These are phyloP conservation scores for Tenthredo mesomela DNA, from an alignment of 2,888 invertebrate species.

Conservation along the genomic window DNA sequence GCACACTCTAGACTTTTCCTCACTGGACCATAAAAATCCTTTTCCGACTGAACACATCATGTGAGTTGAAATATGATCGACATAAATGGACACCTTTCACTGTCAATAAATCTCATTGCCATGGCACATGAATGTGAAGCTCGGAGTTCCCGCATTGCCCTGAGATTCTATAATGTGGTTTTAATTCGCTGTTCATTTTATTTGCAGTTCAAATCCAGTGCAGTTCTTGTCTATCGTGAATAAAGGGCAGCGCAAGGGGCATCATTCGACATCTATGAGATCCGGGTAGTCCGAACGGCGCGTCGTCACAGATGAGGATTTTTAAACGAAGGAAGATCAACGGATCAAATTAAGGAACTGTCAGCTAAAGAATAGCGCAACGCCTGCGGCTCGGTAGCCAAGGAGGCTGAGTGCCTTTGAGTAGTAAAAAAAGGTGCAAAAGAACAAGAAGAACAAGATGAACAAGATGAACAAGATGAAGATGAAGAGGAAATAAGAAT, in stretches of 20 bases:
- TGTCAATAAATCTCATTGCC: background rate
- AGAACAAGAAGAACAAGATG: conserved; percentile 6
- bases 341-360: conserved; percentile 54
- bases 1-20: background rate
- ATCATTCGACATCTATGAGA: background rate
- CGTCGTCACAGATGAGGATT: background rate
- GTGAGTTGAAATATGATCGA: background rate
- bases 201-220: background rate
- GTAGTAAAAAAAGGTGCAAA: conserved; percentile 28
- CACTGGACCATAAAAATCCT: background rate
- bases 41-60: background rate
- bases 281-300: background rate
- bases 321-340: conserved; percentile 51
- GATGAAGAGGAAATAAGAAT: background rate
- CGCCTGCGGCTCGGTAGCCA: conserved; percentile 51
- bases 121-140: background rate
- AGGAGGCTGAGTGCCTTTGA: conserved; percentile 31
- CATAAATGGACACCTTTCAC: background rate
- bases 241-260: background rate
- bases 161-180: background rate
- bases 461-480: background rate
- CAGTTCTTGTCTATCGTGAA: background rate
- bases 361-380: conserved; percentile 48
- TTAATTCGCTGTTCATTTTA: background rate
- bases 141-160: background rate